Evolutionary conservation across 2,888 invertebrate genomes (phyloP), one percentile per base, ranked within the genome.

Genomic region (Emmelina monodactyla): DNA sequence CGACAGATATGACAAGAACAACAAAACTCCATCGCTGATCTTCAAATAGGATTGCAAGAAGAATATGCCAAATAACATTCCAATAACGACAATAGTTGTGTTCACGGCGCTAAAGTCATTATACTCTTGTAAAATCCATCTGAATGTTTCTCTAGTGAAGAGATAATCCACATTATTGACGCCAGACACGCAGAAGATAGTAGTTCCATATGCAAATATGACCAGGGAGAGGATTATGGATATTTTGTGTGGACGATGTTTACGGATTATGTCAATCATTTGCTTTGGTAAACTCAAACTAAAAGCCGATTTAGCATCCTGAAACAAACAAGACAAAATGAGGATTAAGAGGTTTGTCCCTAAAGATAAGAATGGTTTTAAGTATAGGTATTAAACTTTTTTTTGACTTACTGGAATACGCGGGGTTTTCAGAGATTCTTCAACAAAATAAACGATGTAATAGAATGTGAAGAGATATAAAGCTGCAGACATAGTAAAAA

Each of bases 91-190:
- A 3, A 12, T 4, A 2, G 9, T 12, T 6, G 14, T 29, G 12
- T 29, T 12, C 4, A 14, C 9, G 9, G 14, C 29, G 9, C 7
- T 12, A 12, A 14, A 19, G 37, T 15, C 2, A 39, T 25, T n/a
- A 37, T 44, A 44, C 3, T 44, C 42, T 14, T 38, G 42, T 2
- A 44, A 31, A 16, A 42, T 35, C 44, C 44, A 44, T 7, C 42
- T 42, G 22, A 42, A 44, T 15, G 35, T 42, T 28, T 41, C 37
- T 32, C 44, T 37, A 0, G 40, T 41, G 32, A 42, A 44, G 5
- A 44, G 29, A 25, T 44, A 42, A 13, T 38, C 37, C 1, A 44
- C 31, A 16, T 42, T 37, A 6, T 31, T 31, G 13, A 14, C 5
- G 6, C 29, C 29, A 13, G 12, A 5, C 13, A 4, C 14, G 14